phyloP scores from a whole-genome alignment of 2,797 vertebrate genomes.

The Characodon lateralis region DNA sequence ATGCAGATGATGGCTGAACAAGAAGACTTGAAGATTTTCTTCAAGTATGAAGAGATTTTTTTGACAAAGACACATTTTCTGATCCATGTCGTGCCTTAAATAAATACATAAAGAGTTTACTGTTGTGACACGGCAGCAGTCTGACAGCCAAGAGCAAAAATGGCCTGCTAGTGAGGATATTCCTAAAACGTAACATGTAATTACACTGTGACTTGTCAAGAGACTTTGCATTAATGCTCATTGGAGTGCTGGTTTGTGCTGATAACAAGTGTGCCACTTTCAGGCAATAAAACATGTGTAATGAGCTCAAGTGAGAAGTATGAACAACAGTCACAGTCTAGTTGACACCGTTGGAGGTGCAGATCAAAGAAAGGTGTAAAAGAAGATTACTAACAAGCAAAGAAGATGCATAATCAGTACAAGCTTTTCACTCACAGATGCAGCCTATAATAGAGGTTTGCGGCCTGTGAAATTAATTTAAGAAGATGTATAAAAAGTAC shows the following conservation, averaged over 20 bases:
- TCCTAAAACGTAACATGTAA: constrained; percentile 9
- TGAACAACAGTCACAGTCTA: not conserved
- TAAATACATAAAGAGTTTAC: not conserved
- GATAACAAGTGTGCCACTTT: constrained; percentile 5
- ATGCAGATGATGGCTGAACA: constrained; percentile 3
- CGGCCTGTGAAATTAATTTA: not conserved
- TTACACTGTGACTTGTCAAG: constrained; percentile 14
- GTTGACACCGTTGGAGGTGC: constrained; percentile 6
- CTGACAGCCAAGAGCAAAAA: constrained; percentile 1
- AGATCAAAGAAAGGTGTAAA: not conserved
- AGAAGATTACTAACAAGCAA: constrained; percentile 11
- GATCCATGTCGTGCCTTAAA: not conserved
- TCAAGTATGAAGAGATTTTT: not conserved
- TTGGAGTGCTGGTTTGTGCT: not conserved
- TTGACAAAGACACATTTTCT: not conserved
- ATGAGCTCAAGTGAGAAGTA: constrained; percentile 13
- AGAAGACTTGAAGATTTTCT: not conserved
- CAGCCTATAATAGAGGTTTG: not conserved
- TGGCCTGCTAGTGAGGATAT: not conserved
- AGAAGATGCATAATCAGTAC: not conserved
- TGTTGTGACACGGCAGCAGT: not conserved
- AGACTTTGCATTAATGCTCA: constrained; percentile 12
- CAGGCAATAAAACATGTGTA: constrained; percentile 17
- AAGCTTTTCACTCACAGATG: not conserved
- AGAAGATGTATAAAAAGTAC: not conserved